A percentile compares a stretch with the other conserved stretches of the same genome.
Conservation (phyloP, 2,113 vertebrate species). For the Mus spicilegus region DNA sequence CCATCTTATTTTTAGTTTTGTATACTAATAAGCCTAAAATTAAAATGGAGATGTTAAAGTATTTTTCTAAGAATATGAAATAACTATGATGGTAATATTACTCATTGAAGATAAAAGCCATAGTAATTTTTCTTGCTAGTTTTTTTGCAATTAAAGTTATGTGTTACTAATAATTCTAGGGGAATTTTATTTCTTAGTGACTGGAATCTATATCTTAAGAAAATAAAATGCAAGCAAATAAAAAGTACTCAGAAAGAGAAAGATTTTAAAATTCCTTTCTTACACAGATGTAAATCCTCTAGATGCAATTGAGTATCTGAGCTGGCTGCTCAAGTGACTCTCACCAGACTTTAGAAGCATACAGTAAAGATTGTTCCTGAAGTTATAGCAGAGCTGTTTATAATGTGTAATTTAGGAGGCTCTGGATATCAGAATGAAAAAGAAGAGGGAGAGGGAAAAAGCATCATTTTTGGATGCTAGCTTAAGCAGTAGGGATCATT, state of each 20-base stretch:
- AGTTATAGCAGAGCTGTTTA: neutral
- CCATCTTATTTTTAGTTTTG: conserved; percentile 49
- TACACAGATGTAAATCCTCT: conserved; percentile 5
- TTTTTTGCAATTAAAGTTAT: neutral
- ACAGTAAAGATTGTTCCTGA: neutral
- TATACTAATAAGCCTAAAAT: conserved; percentile 48
- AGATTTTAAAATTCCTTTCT: conserved; percentile 47
- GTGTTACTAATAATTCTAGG: neutral
- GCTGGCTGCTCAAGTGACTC: neutral
- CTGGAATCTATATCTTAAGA: conserved; percentile 45
- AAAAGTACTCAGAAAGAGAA: neutral
- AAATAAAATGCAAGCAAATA: conserved; percentile 16
- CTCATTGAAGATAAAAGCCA: conserved; percentile 5
- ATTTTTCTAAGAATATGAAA: conserved; percentile 54
- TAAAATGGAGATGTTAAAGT: conserved; percentile 51
- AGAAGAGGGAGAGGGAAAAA: neutral
- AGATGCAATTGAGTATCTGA: neutral
- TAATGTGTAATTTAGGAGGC: neutral
- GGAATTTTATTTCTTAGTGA: conserved; percentile 55
- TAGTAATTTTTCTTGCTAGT: conserved; percentile 3
- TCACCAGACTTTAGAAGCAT: conserved; percentile 34
- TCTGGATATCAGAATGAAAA: conserved; percentile 36
- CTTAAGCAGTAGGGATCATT: conserved; percentile 34
- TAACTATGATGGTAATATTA: conserved; percentile 41
- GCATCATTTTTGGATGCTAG: neutral